Conservation (phyloP, 2,888 invertebrate genomes). For the Gibbula magus region DNA sequence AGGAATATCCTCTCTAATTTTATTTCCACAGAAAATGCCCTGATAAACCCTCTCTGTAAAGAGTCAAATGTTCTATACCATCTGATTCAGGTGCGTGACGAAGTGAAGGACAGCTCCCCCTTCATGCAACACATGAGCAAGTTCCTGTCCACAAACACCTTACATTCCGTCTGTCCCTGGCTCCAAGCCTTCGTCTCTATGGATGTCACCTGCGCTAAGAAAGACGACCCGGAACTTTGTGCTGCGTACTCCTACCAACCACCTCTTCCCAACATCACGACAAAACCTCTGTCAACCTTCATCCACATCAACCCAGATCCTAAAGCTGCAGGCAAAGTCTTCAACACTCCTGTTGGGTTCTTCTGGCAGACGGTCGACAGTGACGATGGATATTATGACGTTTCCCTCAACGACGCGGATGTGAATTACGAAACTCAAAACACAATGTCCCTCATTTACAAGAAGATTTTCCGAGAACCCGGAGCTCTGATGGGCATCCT, state of each 20-base stretch:
- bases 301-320: constrained; percentile 66
- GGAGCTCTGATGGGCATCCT: constrained; percentile 67
- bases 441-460: constrained; percentile 69
- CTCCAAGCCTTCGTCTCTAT: constrained; percentile 62
- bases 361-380: constrained; percentile 72
- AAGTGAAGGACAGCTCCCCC: constrained; percentile 31
- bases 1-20: too few relatives aligned
- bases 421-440: constrained; percentile 65
- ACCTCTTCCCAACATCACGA: constrained; percentile 66
- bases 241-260: constrained; percentile 58
- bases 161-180: constrained; percentile 68
- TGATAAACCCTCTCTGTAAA: too few relatives aligned
- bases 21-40: too few relatives aligned
- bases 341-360: constrained; percentile 66
- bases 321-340: constrained; percentile 62
- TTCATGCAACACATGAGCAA: constrained; percentile 50
- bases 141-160: constrained; percentile 65
- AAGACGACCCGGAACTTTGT: constrained; percentile 30
- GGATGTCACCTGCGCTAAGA: constrained; percentile 47
- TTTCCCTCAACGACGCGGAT: constrained; percentile 46
- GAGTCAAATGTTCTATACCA: background rate
- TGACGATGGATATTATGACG: constrained; percentile 58
- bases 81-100: constrained; percentile 10
- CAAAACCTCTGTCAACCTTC: constrained; percentile 69
- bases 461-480: constrained; percentile 65